A percentile compares a stretch with the other conserved stretches of the same genome.
Conservation (phyloP, 2,888 invertebrate genomes). For the Sinelater perroti region DNA sequence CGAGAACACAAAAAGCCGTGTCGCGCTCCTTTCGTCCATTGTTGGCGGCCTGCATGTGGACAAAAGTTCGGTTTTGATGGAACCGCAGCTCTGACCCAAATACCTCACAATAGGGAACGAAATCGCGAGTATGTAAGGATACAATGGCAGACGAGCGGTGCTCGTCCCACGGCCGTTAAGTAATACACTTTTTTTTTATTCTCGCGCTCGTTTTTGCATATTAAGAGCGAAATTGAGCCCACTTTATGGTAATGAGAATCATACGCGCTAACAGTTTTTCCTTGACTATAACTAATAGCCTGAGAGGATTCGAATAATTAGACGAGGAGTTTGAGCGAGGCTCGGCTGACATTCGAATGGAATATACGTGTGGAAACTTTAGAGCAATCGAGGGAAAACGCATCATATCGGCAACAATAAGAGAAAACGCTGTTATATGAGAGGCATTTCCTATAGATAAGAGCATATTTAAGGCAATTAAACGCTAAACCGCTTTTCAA, state of each 20-base stretch:
- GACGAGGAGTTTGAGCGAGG: no score
- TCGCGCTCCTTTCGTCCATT: slow-evolving; percentile 28
- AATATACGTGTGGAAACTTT: no score
- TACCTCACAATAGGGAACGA: slow-evolving; percentile 40
- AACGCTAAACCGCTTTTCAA: no score
- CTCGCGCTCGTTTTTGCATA: slow-evolving; percentile 19
- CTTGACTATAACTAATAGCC: no score
- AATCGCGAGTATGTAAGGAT: slow-evolving; percentile 39
- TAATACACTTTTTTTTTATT: slow-evolving; percentile 46
- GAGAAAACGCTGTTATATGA: no score
- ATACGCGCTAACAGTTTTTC: no score
- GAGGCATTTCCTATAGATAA: no score
- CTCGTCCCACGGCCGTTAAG: slow-evolving; percentile 47
- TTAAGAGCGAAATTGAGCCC: slow-evolving; percentile 30
- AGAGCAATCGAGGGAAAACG: no score
- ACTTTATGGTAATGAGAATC: slow-evolving; percentile 3
- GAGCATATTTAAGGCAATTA: no score
- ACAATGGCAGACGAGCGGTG: slow-evolving; percentile 47
- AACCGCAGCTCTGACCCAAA: slow-evolving; percentile 41
- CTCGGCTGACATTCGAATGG: no score
- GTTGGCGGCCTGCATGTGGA: slow-evolving; percentile 25
- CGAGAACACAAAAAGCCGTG: slow-evolving; percentile 23
- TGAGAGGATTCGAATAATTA: no score
- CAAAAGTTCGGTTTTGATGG: slow-evolving; percentile 19
- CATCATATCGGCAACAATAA: no score